Percentiles rank a stretch among this genome's conserved stretches.
Conservation (phyloP, 2,797 vertebrate genomes). For the Remorina albescens region DNA sequence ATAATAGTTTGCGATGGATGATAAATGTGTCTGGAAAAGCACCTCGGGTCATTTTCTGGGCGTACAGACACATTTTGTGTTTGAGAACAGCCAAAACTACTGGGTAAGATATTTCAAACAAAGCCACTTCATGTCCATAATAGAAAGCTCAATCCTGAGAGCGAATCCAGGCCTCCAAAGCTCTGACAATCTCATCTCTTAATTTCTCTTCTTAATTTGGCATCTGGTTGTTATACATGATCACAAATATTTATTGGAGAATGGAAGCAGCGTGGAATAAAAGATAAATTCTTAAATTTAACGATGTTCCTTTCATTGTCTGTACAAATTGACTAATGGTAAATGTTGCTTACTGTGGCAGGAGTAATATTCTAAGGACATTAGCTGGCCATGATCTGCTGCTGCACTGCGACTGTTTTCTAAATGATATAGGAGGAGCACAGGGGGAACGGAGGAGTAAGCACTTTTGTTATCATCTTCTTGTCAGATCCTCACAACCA, state of each 20-base stretch:
- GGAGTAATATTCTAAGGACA: slow-evolving; percentile 72
- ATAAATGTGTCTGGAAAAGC: slow-evolving; percentile 56
- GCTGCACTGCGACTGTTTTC: slow-evolving; percentile 69
- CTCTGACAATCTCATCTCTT: slow-evolving; percentile 37
- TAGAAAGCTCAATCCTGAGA: slow-evolving; percentile 32
- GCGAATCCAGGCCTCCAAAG: slow-evolving; percentile 7
- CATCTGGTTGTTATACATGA: slow-evolving; percentile 37
- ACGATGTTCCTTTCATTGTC: slow-evolving; percentile 64
- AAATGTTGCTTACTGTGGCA: slow-evolving; percentile 68
- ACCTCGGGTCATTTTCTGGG: slow-evolving; percentile 38
- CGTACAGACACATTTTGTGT: slow-evolving; percentile 49
- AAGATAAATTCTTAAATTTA: slow-evolving; percentile 57
- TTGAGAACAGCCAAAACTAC: slow-evolving; percentile 44
- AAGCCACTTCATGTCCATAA: slow-evolving; percentile 47
- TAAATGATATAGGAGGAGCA: slow-evolving; percentile 75
- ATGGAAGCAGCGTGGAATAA: slow-evolving; percentile 23
- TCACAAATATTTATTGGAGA: slow-evolving; percentile 52
- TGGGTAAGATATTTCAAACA: slow-evolving; percentile 28
- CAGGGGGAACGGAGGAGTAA: slow-evolving; percentile 70
- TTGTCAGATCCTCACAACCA: slow-evolving; percentile 75
- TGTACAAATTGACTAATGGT: slow-evolving; percentile 67
- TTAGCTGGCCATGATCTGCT: slow-evolving; percentile 70
- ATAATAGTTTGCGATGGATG: slow-evolving; percentile 37
- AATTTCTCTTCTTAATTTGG: slow-evolving; percentile 47
- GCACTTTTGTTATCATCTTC: slow-evolving; percentile 80